Base-by-base conservation (phyloP, 1,140 invertebrate genomes). In the Theocolax elegans region DNA sequence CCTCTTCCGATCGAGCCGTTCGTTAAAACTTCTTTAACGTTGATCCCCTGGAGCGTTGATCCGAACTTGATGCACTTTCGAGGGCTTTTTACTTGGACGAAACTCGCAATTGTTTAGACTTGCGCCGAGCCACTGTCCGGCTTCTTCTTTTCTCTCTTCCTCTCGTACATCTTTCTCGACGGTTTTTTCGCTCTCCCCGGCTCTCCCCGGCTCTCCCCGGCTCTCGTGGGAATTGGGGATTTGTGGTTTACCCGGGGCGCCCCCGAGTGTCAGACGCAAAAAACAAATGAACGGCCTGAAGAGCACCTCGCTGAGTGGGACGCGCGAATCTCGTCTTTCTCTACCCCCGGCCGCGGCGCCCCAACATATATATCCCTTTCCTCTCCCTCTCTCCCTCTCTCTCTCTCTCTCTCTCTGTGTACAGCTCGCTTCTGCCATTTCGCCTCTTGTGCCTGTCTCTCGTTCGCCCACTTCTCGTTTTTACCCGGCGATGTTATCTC, bases 311-410 rank as follows among this genome's bases (percentile, higher is more conserved):
- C 13, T 64, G 38, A 54, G 29, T 51, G 60, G 21, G 60, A 64
- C 21, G 35, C 31, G 46, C 74, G 66, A 72, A 73, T 62, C 67
- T 63, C 64, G 58, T 58, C 65, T 72, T 72, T 58, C 69, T 59
- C 72, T 58, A 35, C 4, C 17, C 10, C 48, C 2, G 10, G 13
- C 48, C 13, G 17, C 12, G 44, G 10, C 40, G 17, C 13, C 13
- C 40, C 13, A 15, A 44, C 17, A 44, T 15, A 44, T 70, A 71
- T 75, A 59, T 76, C 51, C 54, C 29, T 25, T 19, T 25, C 15
- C 8, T 40, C 17, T 17, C 54, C 17, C 8, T 7, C 21, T 40
- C 21, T 25, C 17, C 12, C 35, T 6, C 42, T 72, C 51, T 71
- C 62, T 65, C 67, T 71, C 51, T 67, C 67, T 8, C 42, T 17